A percentile compares a stretch with the other conserved stretches of the same genome.
Conservation (phyloP, 2,797 vertebrate species). For the Scleropages formosus region DNA sequence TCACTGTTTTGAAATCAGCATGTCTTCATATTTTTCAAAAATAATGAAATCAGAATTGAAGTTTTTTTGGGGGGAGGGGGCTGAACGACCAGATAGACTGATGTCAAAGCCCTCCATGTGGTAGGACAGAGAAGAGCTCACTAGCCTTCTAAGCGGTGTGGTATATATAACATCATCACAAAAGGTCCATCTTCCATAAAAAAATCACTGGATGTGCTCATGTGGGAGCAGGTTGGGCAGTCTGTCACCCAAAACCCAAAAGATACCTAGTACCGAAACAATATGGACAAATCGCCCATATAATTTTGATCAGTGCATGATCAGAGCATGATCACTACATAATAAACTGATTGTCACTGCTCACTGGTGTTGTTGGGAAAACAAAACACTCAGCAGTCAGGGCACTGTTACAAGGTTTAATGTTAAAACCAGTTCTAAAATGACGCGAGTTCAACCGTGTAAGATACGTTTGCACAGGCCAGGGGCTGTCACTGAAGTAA, state of each 20-base stretch:
- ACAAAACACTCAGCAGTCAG: neutral
- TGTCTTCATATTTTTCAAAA: too few relatives aligned
- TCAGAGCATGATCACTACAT: conserved; percentile 6
- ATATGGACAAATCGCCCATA: too few relatives aligned
- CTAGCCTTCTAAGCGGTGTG: too few relatives aligned
- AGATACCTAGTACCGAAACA: too few relatives aligned
- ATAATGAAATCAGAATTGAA: too few relatives aligned
- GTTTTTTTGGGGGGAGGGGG: too few relatives aligned
- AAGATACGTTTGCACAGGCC: neutral
- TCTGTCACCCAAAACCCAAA: neutral
- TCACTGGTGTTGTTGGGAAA: neutral
- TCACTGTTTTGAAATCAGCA: too few relatives aligned
- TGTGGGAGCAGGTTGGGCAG: too few relatives aligned
- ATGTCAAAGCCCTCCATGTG: too few relatives aligned
- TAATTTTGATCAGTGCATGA: neutral
- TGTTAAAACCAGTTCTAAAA: neutral
- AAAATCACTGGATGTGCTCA: neutral
- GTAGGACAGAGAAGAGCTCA: too few relatives aligned
- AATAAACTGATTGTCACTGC: neutral
- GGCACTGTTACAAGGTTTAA: neutral
- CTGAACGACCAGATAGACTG: too few relatives aligned
- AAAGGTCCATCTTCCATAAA: neutral
- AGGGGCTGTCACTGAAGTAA: neutral
- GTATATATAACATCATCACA: neutral
- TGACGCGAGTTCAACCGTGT: neutral